phyloP scores from a whole-genome alignment of 2,113 vertebrate genomes.

The Psammodynastes pulverulentus region DNA sequence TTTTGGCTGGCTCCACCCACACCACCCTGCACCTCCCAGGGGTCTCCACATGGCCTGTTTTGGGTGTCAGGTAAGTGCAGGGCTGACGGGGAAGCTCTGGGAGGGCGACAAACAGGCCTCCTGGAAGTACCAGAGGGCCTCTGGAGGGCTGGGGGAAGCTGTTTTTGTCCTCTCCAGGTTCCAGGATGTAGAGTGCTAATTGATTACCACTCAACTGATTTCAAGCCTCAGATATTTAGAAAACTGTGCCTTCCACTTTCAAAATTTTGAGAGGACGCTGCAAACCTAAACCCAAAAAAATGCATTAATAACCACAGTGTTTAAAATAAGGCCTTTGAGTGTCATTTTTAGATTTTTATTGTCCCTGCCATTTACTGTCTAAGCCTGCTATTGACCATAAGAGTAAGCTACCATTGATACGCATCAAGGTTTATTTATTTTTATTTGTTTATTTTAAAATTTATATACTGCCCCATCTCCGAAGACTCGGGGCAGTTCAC shows the following conservation, averaged over 20 bases:
- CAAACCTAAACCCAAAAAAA: background rate
- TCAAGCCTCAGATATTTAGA: background rate
- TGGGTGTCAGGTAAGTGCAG: too few relatives aligned
- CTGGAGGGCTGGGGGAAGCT: too few relatives aligned
- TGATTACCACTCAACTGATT: background rate
- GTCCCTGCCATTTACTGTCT: background rate
- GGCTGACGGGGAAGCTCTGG: too few relatives aligned
- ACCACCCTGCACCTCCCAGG: too few relatives aligned
- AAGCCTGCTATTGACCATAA: background rate
- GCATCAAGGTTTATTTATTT: background rate
- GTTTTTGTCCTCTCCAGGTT: too few relatives aligned
- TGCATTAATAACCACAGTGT: constrained; percentile 28
- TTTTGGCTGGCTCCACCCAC: too few relatives aligned
- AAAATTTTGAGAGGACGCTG: background rate
- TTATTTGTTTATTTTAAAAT: too few relatives aligned
- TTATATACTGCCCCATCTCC: too few relatives aligned
- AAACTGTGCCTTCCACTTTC: background rate
- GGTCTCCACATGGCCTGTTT: too few relatives aligned
- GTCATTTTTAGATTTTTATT: constrained; percentile 51
- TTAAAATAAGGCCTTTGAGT: constrained; percentile 29
- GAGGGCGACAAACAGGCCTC: too few relatives aligned
- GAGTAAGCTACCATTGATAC: background rate
- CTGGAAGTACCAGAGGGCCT: too few relatives aligned
- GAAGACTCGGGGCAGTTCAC: too few relatives aligned
- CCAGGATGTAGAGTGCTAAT: background rate